Base-by-base conservation (phyloP, 2,797 vertebrate genomes). In the Hipposideros larvatus region DNA sequence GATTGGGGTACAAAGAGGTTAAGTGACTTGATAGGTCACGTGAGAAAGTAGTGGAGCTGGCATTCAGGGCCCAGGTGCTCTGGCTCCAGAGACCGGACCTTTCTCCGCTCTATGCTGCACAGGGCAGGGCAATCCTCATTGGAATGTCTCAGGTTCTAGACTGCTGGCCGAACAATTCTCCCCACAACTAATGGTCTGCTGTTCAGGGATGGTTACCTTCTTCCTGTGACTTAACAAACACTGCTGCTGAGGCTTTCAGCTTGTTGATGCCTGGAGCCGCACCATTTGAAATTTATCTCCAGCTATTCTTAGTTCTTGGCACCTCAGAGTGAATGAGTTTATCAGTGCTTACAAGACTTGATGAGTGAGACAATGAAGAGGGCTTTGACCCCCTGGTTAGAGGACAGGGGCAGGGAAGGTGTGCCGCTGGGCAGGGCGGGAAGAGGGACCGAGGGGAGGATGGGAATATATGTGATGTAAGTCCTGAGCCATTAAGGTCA, bases 291-390 rank as follows among this genome's bases (percentile, higher is more conserved):
- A 26, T 88, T 89, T 43, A 59, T 73, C 95, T 86, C 24, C n/a
- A 71, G 41, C 79, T 94, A 68, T 91, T 87, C 57, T 96, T 94
- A 79, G 84, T 84, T 61, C 77, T 63, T 91, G 84, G 59, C 73
- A 89, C 84, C 51, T 86, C 28, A 11, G 26, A 66, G 70, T 24
- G 31, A 61, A 24, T 63, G 63, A 73, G 65, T 63, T 88, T 87
- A 22, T 95, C 65, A 4, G 77, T 7, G 22, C 14, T 91, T 82
- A 53, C 66, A 18, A 53, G 43, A 78, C 88, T 7, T 26, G 70
- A 18, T 55, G 61, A 95, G 68, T 73, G 88, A 91, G 84, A 53
- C 26, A 21, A 26, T 46, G 46, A 77, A 92, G 70, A 77, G 34
- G 41, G 22, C 63, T 59, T 65, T 15, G n/a, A 71, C 21, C 11